Conservation (phyloP, 2,113 vertebrate species). For the Megalops atlanticus region DNA sequence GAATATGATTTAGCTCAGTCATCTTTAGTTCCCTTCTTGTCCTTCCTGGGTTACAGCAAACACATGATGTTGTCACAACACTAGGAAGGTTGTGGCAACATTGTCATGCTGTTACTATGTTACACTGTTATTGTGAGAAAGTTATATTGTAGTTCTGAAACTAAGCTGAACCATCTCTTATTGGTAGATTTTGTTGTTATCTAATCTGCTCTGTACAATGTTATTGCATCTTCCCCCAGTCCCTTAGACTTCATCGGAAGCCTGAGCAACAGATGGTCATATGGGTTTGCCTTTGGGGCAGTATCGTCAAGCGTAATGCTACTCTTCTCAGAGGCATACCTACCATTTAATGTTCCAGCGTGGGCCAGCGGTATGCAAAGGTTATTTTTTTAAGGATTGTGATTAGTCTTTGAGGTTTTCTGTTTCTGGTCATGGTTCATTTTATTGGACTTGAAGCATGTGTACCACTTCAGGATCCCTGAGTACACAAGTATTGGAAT, state of each 20-base stretch:
- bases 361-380: slow-evolving; percentile 83
- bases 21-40: not conserved
- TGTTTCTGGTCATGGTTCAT: too few relatives aligned
- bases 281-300: slow-evolving; percentile 83
- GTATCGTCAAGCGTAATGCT: slow-evolving; percentile 78
- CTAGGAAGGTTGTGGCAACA: slow-evolving; percentile 1
- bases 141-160: not conserved
- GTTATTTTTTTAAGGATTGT: too few relatives aligned
- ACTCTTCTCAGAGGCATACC: slow-evolving; percentile 79
- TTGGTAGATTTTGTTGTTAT: not conserved
- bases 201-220: not conserved
- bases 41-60: not conserved
- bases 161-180: not conserved
- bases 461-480: too few relatives aligned
- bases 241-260: slow-evolving; percentile 81
- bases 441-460: too few relatives aligned
- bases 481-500: too few relatives aligned
- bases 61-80: not conserved
- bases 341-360: slow-evolving; percentile 62
- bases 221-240: slow-evolving; percentile 51
- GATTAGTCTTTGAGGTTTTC: too few relatives aligned
- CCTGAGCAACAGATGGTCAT: slow-evolving; percentile 85
- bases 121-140: not conserved
- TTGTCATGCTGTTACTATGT: not conserved
- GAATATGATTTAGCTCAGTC: not conserved